These are phyloP conservation scores for Ictalurus punctatus DNA, from an alignment of 2,113 vertebrate species.

Conservation along the genomic window DNA sequence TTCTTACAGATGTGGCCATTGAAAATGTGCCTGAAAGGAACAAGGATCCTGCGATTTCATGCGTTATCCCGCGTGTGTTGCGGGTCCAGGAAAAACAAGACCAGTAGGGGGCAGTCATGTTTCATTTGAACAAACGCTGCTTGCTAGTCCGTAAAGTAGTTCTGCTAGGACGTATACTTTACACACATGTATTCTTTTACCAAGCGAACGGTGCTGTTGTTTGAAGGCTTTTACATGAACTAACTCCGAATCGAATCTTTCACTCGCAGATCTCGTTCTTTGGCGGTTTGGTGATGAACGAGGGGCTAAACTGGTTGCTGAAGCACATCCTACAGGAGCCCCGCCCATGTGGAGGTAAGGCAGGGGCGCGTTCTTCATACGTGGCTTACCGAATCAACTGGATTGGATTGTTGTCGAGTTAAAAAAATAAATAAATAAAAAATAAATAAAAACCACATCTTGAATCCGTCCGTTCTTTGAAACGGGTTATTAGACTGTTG, in stretches of 20 bases:
- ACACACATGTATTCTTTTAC: too few relatives aligned
- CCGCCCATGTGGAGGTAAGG: conserved; percentile 89
- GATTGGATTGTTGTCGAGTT: not conserved
- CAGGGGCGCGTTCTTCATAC: not conserved
- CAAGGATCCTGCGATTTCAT: too few relatives aligned
- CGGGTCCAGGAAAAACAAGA: too few relatives aligned
- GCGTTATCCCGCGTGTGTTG: too few relatives aligned
- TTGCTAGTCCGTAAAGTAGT: too few relatives aligned
- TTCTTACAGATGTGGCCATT: not conserved
- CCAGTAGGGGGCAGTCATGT: too few relatives aligned
- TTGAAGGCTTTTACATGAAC: not conserved
- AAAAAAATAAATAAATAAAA: too few relatives aligned
- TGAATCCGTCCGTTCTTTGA: not conserved
- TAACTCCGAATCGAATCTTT: not conserved
- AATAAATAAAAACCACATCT: not conserved
- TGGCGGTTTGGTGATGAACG: conserved; percentile 87
- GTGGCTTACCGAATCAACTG: not conserved
- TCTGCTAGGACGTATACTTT: too few relatives aligned
- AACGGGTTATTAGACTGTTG: not conserved
- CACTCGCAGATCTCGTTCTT: conserved; percentile 92
- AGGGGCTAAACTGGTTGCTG: conserved; percentile 95
- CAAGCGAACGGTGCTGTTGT: too few relatives aligned
- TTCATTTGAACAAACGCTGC: too few relatives aligned
- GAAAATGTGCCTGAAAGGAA: too few relatives aligned
- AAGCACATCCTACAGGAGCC: conserved; percentile 93